These are phyloP conservation scores for Julus scanicus DNA, from an alignment of 2,888 invertebrate genomes.

Conservation along the genomic window DNA sequence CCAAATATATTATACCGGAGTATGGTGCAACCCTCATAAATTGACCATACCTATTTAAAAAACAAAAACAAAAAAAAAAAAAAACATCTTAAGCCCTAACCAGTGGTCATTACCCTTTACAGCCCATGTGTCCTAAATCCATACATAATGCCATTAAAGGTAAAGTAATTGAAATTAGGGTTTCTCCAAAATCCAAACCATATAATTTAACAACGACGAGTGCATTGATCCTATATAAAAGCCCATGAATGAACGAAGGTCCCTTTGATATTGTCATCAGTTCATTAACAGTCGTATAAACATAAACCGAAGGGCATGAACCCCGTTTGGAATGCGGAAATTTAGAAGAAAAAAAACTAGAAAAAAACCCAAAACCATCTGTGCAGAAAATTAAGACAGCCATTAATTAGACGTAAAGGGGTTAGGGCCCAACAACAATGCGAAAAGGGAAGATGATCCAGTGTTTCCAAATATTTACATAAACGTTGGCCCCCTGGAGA, in stretches of 20 bases:
- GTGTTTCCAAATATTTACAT: constrained; percentile 29
- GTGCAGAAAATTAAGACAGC: not conserved
- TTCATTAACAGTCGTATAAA: constrained; percentile 13
- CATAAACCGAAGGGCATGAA: not conserved
- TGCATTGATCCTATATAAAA: not conserved
- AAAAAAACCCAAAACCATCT: not conserved
- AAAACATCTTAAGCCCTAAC: not conserved
- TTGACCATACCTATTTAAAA: too few species aligned
- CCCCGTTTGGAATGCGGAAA: not conserved
- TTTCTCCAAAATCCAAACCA: not conserved
- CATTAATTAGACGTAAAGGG: not conserved
- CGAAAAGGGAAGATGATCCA: not conserved
- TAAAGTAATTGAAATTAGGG: not conserved
- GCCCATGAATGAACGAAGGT: constrained; percentile 10
- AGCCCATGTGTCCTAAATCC: not conserved
- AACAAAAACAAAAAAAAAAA: too few species aligned
- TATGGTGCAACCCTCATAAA: too few species aligned
- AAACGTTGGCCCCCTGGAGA: not conserved
- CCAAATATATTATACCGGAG: too few species aligned
- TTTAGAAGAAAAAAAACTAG: not conserved
- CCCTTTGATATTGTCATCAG: constrained; percentile 12
- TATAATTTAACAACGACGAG: not conserved
- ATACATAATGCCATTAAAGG: not conserved
- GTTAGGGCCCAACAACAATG: not conserved
- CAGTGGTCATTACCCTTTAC: constrained; percentile 17